Evolutionary conservation across 2,888 invertebrate genomes (phyloP).

Genomic region (Cerceris ruficornis): DNA sequence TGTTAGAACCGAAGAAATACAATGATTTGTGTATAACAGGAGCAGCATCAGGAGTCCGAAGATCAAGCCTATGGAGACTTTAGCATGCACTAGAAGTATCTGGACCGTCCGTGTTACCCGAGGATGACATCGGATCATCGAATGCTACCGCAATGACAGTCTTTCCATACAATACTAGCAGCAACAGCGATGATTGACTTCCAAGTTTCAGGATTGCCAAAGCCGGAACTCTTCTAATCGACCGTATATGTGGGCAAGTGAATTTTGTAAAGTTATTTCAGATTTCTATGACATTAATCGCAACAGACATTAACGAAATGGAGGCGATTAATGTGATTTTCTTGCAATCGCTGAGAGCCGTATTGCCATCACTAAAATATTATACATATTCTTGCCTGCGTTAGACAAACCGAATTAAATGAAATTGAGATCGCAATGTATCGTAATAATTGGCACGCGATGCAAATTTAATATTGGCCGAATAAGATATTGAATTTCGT

Average conservation of each 20-base stretch:
- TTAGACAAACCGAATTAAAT: constrained; percentile 23
- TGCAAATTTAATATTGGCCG: constrained; percentile 39
- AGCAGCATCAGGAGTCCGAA: constrained; percentile 66
- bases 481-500: constrained; percentile 31
- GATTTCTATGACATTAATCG: constrained; percentile 43
- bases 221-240: constrained; percentile 39
- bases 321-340: constrained; percentile 22
- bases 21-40: constrained; percentile 65
- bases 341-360: constrained; percentile 18
- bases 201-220: constrained; percentile 49
- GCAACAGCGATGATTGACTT: constrained; percentile 58
- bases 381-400: constrained; percentile 31
- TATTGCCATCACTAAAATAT: constrained; percentile 23
- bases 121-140: constrained; percentile 49
- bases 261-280: constrained; percentile 53
- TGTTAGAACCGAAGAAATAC: constrained; percentile 44
- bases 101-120: constrained; percentile 57
- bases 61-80: constrained; percentile 75
- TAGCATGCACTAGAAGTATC: constrained; percentile 61
- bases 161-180: constrained; percentile 55
- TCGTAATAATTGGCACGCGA: constrained; percentile 21
- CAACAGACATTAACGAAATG: constrained; percentile 22
- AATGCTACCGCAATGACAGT: constrained; percentile 51
- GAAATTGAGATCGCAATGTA: constrained; percentile 7
- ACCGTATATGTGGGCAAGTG: constrained; percentile 47